These are phyloP conservation scores for Cordilura impudica DNA, from an alignment of 2,888 invertebrate genomes.

Conservation along the genomic window DNA sequence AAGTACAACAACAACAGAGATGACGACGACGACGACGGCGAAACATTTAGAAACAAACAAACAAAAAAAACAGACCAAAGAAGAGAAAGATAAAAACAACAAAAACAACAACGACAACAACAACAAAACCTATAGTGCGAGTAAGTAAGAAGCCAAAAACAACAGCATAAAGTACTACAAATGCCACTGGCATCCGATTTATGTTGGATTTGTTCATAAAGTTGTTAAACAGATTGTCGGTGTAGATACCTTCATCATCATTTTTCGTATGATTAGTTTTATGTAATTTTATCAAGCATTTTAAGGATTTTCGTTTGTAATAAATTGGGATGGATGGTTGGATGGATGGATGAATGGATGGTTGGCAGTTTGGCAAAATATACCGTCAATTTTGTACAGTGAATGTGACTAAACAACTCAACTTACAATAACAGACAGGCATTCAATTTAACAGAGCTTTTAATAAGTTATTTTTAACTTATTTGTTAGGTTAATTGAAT, in stretches of 20 bases:
- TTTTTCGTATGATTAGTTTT: constrained; percentile 74
- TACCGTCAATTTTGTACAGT: background rate
- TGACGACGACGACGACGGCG: constrained; percentile 53
- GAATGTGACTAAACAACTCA: background rate
- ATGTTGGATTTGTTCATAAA: constrained; percentile 76
- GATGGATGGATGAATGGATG: background rate
- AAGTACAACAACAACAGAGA: constrained; percentile 45
- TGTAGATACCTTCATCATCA: constrained; percentile 72
- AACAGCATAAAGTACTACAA: constrained; percentile 37
- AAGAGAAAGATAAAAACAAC: background rate
- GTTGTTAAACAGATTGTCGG: constrained; percentile 76
- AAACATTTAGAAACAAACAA: background rate
- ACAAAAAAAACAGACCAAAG: constrained; percentile 15
- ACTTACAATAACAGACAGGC: too few species aligned
- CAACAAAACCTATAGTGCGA: constrained; percentile 9
- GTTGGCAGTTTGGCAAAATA: background rate
- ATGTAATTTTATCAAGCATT: constrained; percentile 76
- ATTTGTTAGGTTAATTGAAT: too few species aligned
- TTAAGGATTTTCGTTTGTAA: constrained; percentile 72
- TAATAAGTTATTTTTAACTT: too few species aligned
- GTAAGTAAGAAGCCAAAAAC: constrained; percentile 24
- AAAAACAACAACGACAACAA: background rate
- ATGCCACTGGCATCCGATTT: constrained; percentile 73
- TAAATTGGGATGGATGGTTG: constrained; percentile 25
- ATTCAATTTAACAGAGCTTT: too few species aligned